Evolutionary conservation across 2,113 vertebrate species (phyloP).

Genomic region (Zosterops pallidus): DNA sequence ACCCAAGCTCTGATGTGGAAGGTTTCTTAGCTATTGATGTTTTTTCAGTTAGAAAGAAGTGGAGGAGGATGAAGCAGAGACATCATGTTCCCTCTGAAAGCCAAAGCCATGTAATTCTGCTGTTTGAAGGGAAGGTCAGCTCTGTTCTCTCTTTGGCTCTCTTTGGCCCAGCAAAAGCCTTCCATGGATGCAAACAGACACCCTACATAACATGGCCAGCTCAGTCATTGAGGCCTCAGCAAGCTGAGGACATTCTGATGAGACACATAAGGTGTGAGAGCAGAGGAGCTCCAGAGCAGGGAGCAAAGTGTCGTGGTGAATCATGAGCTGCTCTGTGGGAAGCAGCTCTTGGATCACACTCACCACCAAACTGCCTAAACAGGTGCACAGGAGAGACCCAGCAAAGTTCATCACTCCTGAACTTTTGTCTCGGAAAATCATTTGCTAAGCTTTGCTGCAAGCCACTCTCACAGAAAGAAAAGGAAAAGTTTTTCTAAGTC

Average conservation of each 20-base stretch:
- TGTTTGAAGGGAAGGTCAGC: not conserved
- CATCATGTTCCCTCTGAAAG: accelerated
- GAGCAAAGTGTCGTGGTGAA: not conserved
- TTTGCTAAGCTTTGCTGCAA: not conserved
- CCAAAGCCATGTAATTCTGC: not conserved
- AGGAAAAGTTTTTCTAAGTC: not conserved
- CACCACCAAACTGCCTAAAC: not conserved
- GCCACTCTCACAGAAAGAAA: not conserved
- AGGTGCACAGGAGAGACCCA: not conserved
- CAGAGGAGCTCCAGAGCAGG: not conserved
- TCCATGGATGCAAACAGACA: not conserved
- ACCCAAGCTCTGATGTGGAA: not conserved
- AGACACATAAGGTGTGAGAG: not conserved
- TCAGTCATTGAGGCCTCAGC: not conserved
- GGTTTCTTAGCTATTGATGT: not conserved
- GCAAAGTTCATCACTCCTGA: not conserved
- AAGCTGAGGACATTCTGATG: not conserved
- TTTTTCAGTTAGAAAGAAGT: not conserved
- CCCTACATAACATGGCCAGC: accelerated
- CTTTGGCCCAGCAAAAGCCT: not conserved
- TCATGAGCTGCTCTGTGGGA: not conserved
- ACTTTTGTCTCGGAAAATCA: not conserved
- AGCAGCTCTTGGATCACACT: not conserved
- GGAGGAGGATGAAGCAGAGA: not conserved
- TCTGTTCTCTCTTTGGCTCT: not conserved